Conservation (phyloP, 2,113 vertebrate genomes). For the Indri indri region DNA sequence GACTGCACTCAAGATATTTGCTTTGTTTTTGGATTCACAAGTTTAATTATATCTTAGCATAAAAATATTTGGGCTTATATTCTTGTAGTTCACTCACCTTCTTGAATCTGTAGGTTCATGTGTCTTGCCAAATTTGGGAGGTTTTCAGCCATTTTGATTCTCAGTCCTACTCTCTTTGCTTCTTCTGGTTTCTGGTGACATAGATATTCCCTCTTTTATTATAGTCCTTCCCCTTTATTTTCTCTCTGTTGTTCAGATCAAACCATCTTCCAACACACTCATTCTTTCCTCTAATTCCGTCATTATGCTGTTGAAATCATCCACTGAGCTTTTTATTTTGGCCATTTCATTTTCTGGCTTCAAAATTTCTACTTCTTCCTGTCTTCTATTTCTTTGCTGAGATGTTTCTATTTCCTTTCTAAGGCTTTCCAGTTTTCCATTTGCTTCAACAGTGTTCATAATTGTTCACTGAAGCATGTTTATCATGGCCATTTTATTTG, state of each 20-base stretch:
- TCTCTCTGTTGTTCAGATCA: background rate
- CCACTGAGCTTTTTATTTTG: background rate
- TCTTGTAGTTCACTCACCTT: background rate
- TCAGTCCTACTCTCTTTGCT: background rate
- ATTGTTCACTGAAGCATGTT: background rate
- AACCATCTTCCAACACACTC: background rate
- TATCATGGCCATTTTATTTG: background rate
- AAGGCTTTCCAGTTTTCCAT: background rate
- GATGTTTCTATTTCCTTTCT: background rate
- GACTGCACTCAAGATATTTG: background rate
- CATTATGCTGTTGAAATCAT: background rate
- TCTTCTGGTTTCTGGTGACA: background rate
- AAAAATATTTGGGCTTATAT: background rate
- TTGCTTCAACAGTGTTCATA: background rate
- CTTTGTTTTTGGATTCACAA: background rate
- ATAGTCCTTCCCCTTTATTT: background rate
- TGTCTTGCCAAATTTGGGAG: background rate
- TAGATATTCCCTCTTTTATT: background rate
- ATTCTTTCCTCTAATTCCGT: background rate
- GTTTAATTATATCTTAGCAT: background rate
- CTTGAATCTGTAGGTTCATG: background rate
- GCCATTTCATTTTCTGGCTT: background rate
- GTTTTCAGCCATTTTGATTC: background rate
- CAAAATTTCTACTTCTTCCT: background rate
- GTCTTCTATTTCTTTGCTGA: background rate